Evolutionary conservation across 2,888 invertebrate species (phyloP).

Genomic region (Orthosia cruda): DNA sequence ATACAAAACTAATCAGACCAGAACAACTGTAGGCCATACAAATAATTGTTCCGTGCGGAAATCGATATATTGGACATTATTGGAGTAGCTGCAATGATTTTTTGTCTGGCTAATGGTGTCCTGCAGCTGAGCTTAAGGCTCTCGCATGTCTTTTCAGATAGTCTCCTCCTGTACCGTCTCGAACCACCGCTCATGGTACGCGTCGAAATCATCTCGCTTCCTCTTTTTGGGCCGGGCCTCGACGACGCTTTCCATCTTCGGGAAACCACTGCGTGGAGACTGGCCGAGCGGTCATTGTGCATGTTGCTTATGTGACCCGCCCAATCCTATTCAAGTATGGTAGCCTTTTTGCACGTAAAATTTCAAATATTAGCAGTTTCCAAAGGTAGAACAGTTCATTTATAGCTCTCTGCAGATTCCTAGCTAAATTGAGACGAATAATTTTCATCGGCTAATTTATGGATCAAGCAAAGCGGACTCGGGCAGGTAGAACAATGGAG

Average conservation of each 20-base stretch:
- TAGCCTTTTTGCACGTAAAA: background rate
- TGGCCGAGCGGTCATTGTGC: background rate
- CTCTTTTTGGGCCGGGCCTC: background rate
- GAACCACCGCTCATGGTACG: background rate
- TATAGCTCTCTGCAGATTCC: background rate
- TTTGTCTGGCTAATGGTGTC: too few species aligned
- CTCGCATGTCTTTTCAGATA: too few species aligned
- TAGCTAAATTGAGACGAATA: constrained; percentile 9
- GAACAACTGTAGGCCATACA: too few species aligned
- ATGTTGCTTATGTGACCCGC: background rate
- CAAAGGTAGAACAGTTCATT: background rate
- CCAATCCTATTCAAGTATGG: background rate
- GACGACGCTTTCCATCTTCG: background rate
- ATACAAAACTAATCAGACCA: too few species aligned
- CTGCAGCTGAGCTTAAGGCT: too few species aligned
- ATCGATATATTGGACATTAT: too few species aligned
- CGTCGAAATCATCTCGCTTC: background rate
- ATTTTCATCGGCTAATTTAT: constrained; percentile 50
- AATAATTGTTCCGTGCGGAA: too few species aligned
- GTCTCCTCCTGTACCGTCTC: too few species aligned
- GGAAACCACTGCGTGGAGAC: too few species aligned
- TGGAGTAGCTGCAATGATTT: too few species aligned
- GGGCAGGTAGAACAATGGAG: constrained; percentile 38
- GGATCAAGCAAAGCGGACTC: constrained; percentile 38
- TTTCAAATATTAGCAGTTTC: background rate